Evolutionary conservation across 2,113 vertebrate species (phyloP), one percentile per base, ranked within the genome.

Genomic region (Echinops telfairi): DNA sequence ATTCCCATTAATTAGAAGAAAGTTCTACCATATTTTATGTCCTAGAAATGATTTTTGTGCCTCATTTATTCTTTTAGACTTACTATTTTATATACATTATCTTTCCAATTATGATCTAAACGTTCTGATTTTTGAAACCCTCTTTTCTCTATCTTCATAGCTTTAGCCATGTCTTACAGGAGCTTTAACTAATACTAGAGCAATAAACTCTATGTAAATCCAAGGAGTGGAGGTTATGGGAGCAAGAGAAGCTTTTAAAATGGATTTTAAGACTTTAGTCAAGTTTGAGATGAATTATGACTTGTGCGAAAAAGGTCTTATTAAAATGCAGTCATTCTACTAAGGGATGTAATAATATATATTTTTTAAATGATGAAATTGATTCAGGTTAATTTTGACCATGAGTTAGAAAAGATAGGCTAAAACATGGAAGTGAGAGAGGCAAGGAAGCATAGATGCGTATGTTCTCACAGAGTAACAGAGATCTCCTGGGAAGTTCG

Each of bases 401-500:
- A 0, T 81, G 73, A 73, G 38, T 57, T 84, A 36, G 64, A 89
- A 81, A 73, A n/a, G 5, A 22, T 3, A 31, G 25, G 81, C 47
- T 89, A 73, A 90, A 73, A 79, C 31, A 5, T 70, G n/a, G 77
- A 89, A 53, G 17, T 36, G 23, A 95, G n/a, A 23, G 58, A 87
- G 20, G 19, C 53, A 7, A 84, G 47, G 20, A 92, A 73, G 88
- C 4, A 16, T 2, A 31, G 0, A 2, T 36, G 29, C 25, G 47
- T 19, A 90, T 57, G 71, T 95, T 20, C n/a, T 43, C 23, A 57
- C 85, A 93, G 43, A 92, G 83, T 89, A 92, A 47, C 9, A 90
- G 47, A 47, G 27, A 53, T 6, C 31, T 0, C 15, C 17, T 47
- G n/a, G 33, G 78, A 93, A 73, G 66, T 23, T 23, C 33, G n/a